These are phyloP conservation scores for Uloborus plumipes DNA, from an alignment of 2,888 invertebrate genomes.

Conservation along the genomic window DNA sequence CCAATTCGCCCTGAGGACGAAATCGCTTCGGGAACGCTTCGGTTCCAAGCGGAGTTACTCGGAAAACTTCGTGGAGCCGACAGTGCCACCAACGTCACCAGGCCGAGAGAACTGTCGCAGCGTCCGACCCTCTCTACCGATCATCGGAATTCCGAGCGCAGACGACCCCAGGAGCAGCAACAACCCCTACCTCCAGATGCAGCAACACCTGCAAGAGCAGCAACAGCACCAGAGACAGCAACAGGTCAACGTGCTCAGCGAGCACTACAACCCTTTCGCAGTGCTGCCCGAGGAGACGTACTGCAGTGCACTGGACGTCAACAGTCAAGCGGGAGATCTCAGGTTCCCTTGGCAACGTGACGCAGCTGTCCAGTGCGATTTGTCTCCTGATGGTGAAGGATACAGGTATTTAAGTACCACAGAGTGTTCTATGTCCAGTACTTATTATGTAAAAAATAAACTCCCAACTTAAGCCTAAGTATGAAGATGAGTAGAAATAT, in stretches of 20 bases:
- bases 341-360: slow-evolving; percentile 68
- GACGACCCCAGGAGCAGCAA: slow-evolving; percentile 26
- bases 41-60: slow-evolving; percentile 68
- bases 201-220: background rate
- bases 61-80: slow-evolving; percentile 67
- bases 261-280: slow-evolving; percentile 64
- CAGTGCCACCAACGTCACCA: slow-evolving; percentile 39
- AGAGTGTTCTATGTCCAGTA: too few species aligned
- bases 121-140: slow-evolving; percentile 48
- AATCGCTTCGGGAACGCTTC: slow-evolving; percentile 68
- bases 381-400: slow-evolving; percentile 56
- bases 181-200: slow-evolving; percentile 25
- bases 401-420: slow-evolving; percentile 13
- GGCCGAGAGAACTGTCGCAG: slow-evolving; percentile 17
- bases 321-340: slow-evolving; percentile 66
- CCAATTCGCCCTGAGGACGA: slow-evolving; percentile 64
- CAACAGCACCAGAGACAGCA: slow-evolving; percentile 24
- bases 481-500: too few species aligned
- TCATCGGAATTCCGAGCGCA: slow-evolving; percentile 24
- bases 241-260: slow-evolving; percentile 25
- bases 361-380: slow-evolving; percentile 67
- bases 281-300: slow-evolving; percentile 67
- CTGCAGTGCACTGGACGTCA: slow-evolving; percentile 67
- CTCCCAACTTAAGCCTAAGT: too few species aligned
- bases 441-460: too few species aligned